These are phyloP conservation scores for Clanis bilineata DNA, from an alignment of 2,888 invertebrate species.

Conservation along the genomic window DNA sequence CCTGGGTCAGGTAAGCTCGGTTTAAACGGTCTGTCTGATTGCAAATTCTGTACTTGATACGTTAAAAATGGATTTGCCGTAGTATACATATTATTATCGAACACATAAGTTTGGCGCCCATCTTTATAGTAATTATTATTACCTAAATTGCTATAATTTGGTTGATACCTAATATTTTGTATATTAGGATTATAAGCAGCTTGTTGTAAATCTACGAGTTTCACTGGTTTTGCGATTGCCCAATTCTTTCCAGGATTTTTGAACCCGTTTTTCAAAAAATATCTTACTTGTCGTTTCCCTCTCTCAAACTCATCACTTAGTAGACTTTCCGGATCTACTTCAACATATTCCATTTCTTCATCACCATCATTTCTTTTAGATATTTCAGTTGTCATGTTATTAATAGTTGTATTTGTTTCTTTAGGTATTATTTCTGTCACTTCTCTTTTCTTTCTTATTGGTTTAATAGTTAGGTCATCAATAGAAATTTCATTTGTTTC, in stretches of 20 bases:
- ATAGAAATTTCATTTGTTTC: constrained; percentile 59
- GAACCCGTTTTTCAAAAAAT: constrained; percentile 62
- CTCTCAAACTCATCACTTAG: constrained; percentile 63
- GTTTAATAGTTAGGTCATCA: constrained; percentile 50
- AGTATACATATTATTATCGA: constrained; percentile 49
- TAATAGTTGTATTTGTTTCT: constrained; percentile 34
- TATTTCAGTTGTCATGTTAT: constrained; percentile 39
- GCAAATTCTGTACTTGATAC: constrained; percentile 49
- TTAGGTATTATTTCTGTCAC: constrained; percentile 28
- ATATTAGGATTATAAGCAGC: constrained; percentile 50
- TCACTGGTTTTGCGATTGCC: constrained; percentile 55
- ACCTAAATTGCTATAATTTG: constrained; percentile 40
- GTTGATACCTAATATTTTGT: constrained; percentile 54
- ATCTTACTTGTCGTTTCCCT: constrained; percentile 74
- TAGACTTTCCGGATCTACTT: constrained; percentile 42
- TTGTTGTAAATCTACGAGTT: constrained; percentile 54
- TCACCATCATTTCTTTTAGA: constrained; percentile 58
- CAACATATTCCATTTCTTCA: constrained; percentile 63
- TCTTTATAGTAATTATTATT: constrained; percentile 49
- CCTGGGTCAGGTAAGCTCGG: constrained; percentile 63
- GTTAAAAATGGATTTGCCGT: constrained; percentile 53
- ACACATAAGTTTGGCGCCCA: constrained; percentile 45
- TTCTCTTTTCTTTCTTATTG: constrained; percentile 61
- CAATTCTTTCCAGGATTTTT: constrained; percentile 58
- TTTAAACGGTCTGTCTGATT: constrained; percentile 60